These are phyloP conservation scores for Drosophila quinaria DNA, from an alignment of 2,888 invertebrate species.

Conservation along the genomic window DNA sequence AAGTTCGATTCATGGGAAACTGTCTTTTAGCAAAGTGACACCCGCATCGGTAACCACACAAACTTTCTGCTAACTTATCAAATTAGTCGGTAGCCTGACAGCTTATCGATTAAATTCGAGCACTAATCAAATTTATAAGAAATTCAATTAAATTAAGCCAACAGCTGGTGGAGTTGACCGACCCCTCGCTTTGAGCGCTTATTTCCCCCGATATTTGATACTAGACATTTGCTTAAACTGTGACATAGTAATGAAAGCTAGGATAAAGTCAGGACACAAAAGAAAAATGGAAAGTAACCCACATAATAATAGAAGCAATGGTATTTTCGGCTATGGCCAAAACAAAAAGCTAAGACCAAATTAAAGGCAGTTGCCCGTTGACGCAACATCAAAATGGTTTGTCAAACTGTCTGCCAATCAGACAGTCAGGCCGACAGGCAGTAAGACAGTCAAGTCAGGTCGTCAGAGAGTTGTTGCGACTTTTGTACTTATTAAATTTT, in stretches of 20 bases:
- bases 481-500: slow-evolving; percentile 73
- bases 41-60: slow-evolving; percentile 29
- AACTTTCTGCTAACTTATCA: slow-evolving; percentile 62
- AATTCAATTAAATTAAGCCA: slow-evolving; percentile 71
- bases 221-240: slow-evolving; percentile 34
- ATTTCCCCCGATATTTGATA: slow-evolving; percentile 21
- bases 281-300: slow-evolving; percentile 31
- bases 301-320: slow-evolving; percentile 29
- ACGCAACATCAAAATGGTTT: slow-evolving; percentile 48
- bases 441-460: slow-evolving; percentile 22
- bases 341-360: slow-evolving; percentile 37
- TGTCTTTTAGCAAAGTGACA: slow-evolving; percentile 4
- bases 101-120: slow-evolving; percentile 66
- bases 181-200: slow-evolving; percentile 7
- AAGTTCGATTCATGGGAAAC: slow-evolving; percentile 33
- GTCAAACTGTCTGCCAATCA: slow-evolving; percentile 67
- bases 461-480: slow-evolving; percentile 32
- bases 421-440: slow-evolving; percentile 26
- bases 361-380: slow-evolving; percentile 25
- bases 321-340: slow-evolving; percentile 13
- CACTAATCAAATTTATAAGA: slow-evolving; percentile 71
- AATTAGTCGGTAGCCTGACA: slow-evolving; percentile 64
- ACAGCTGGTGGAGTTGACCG: slow-evolving; percentile 27
- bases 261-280: slow-evolving; percentile 22
- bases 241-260: slow-evolving; percentile 32